phyloP scores from a whole-genome alignment of 2,113 vertebrate species.

The Pleuronectes platessa region DNA sequence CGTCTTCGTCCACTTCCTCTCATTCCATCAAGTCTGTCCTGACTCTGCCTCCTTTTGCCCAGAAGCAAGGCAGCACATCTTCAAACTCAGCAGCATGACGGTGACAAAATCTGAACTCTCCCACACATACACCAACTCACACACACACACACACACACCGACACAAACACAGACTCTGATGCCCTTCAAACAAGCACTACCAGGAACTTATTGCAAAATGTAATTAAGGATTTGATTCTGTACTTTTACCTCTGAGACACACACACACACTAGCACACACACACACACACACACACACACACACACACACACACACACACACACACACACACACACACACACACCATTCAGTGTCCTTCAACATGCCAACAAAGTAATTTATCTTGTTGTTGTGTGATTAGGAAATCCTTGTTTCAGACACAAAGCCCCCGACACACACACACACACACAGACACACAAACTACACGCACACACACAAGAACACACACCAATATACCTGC shows the following conservation, averaged over 20 bases:
- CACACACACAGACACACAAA: no score
- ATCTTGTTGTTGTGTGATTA: neutral
- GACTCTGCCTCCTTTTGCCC: neutral
- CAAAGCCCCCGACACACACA: neutral
- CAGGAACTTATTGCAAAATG: neutral
- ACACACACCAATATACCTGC: neutral
- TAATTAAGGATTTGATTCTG: neutral
- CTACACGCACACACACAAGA: conserved; percentile 1
- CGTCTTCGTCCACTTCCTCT: no score
- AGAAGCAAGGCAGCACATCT: neutral
- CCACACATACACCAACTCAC: neutral
- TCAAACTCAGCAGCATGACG: neutral
- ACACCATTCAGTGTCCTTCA: neutral
- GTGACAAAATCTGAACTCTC: neutral
- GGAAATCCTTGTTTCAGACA: neutral
- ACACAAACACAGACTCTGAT: neutral
- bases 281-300: neutral
- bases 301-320: neutral
- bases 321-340: neutral
- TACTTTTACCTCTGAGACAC: neutral
- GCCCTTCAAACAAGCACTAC: neutral
- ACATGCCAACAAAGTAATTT: neutral
- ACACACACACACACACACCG: neutral
- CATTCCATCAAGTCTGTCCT: neutral
- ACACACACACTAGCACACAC: neutral